Evolutionary conservation across 1,140 invertebrate genomes (phyloP), one percentile per base, ranked within the genome.

Genomic region (Acyrthosiphon pisum): DNA sequence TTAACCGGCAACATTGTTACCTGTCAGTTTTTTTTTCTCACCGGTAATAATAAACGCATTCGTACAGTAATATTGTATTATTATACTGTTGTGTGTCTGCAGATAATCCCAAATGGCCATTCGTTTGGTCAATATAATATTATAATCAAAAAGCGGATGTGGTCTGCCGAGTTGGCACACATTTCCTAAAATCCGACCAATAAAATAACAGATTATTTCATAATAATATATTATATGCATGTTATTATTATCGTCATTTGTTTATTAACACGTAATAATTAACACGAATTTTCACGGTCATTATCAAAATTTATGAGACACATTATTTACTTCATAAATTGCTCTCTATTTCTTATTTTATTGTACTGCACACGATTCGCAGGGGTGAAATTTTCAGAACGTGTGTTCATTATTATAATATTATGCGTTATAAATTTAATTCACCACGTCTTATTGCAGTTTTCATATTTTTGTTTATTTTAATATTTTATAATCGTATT

Each of bases 191-290:
- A 84, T 37, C 37, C 41, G 37, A 84, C 22, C 37, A 84, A 26
- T 84, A 84, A 41, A 84, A 84, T 84, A 84, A 44, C 22, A 84
- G 37, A 84, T 41, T 41, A 84, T 84, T 26, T 41, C n/a, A 6
- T 22, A 50, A 48, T 48, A 48, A 50, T 50, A 50, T 50, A 50
- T 23, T 76, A 14, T 14, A 68, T 3, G 14, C n/a, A 18, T 11
- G 1, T 84, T 84, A 41, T 41, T 84, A 41, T 84, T 44, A 37
- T 83, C 9, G 37, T 41, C 8, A 41, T 6, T 76, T 83, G 23
- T 84, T 84, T 44, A 44, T 84, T 84, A 84, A 84, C 83, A 84
- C 83, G 22, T 84, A 41, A 84, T 84, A 41, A 84, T 44, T 84
- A 41, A 41, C 37, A 84, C 23, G 22, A 18, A 83, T 44, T 84